Evolutionary conservation across 2,113 vertebrate species (phyloP).

Genomic region (human (Homo sapiens)): GRCh38 chr2:62797001-62797500

Average conservation of each 20-base stretch:
- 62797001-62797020: neutral
- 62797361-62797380: slow-evolving; percentile 53
- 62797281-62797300: neutral
- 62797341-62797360: slow-evolving; percentile 54
- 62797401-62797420: slow-evolving; percentile 57
- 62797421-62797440: slow-evolving; percentile 46
- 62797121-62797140: neutral
- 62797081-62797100: slow-evolving; percentile 10
- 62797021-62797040: slow-evolving; percentile 24
- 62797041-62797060: slow-evolving; percentile 30
- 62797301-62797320: slow-evolving; percentile 53
- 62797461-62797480: slow-evolving; percentile 38
- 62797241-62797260: slow-evolving; percentile 59
- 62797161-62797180: slow-evolving; percentile 21
- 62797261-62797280: slow-evolving; percentile 53
- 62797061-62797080: neutral
- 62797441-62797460: slow-evolving; percentile 44
- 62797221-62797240: slow-evolving; percentile 47
- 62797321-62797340: slow-evolving; percentile 43
- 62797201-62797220: slow-evolving; percentile 44
- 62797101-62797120: slow-evolving; percentile 50
- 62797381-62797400: slow-evolving; percentile 19
- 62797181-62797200: slow-evolving; percentile 4
- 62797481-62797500: slow-evolving; percentile 15
- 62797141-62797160: slow-evolving; percentile 41